Evolutionary conservation across 2,113 vertebrate genomes (phyloP), one percentile per base, ranked within the genome.

Genomic region (Tetrao urogallus): DNA sequence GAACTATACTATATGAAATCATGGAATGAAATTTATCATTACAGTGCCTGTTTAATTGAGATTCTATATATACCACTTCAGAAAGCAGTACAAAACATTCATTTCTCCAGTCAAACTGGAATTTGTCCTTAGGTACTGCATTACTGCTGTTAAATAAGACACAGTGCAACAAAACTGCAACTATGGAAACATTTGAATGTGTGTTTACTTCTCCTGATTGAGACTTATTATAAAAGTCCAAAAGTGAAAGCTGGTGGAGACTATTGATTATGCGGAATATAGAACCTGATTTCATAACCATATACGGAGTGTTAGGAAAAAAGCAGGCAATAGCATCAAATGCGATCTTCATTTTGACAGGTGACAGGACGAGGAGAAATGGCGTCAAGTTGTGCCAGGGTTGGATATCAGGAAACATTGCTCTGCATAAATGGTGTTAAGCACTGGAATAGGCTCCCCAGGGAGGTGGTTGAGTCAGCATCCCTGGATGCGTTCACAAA

Each of bases 11-110:
- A 84, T 75, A 57, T 32, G 20, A 84, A 93, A 84, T 32, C 45
- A 89, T 82, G 57, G 88, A 94, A 81, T 58, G 0, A 38, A 60
- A 64, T 34, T 90, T 79, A 70, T 90, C 92, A 90, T 95, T 91
- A 63, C 8, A 58, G 3, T 27, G 82, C 34, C 34, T 83, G 17
- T 56, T 57, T 84, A 86, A 79, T 32, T 43, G 30, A 86, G 58
- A 67, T 57, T 38, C 3, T 13, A 84, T 86, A 61, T 36, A 67
- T 1, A 65, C 19, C 6, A 36, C 50, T 93, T 89, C 60, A 87
- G 63, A 91, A 13, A 73, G 24, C 7, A 54, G 36, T 25, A 57
- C 3, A 79, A 82, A 87, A 61, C 19, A 2, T 78, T 77, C 60
- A 2, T 58, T 88, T 84, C 66, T 16, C 47, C 63, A 89, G 64